Conservation (phyloP, 2,888 invertebrate species). For the Cylloceria caligata region DNA sequence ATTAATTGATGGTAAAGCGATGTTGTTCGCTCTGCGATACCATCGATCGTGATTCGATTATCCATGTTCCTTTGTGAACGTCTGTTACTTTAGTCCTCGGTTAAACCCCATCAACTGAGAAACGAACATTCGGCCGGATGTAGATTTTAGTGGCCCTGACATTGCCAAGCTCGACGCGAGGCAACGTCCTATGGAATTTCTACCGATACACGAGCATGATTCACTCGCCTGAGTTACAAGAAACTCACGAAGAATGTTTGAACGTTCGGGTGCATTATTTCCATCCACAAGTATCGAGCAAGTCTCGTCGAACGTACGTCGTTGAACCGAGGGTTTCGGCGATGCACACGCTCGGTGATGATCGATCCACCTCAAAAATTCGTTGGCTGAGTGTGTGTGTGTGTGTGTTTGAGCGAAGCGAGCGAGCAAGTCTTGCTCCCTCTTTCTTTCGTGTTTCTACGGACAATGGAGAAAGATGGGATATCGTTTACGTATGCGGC, state of each 20-base stretch:
- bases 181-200: slow-evolving; percentile 61
- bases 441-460: slow-evolving; percentile 3
- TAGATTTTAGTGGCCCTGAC: slow-evolving; percentile 66
- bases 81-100: not conserved
- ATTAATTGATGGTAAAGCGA: too few species aligned
- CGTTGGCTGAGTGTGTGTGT: slow-evolving; percentile 35
- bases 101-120: too few species aligned
- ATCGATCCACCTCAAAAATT: slow-evolving; percentile 65
- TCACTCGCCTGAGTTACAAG: slow-evolving; percentile 19
- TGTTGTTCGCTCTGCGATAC: too few species aligned
- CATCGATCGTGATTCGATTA: not conserved
- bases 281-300: slow-evolving; percentile 6
- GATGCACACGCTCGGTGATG: slow-evolving; percentile 47
- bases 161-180: slow-evolving; percentile 60
- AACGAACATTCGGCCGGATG: slow-evolving; percentile 51
- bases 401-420: slow-evolving; percentile 42
- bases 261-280: slow-evolving; percentile 52
- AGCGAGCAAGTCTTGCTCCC: not conserved
- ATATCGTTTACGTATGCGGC: slow-evolving; percentile 76
- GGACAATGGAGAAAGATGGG: slow-evolving; percentile 38
- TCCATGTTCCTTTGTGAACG: not conserved
- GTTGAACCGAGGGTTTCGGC: slow-evolving; percentile 10
- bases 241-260: slow-evolving; percentile 45
- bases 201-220: slow-evolving; percentile 32
- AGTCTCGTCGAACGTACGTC: not conserved